phyloP scores from a whole-genome alignment of 2,113 vertebrate species.

The Myanophis thanlyinensis region DNA sequence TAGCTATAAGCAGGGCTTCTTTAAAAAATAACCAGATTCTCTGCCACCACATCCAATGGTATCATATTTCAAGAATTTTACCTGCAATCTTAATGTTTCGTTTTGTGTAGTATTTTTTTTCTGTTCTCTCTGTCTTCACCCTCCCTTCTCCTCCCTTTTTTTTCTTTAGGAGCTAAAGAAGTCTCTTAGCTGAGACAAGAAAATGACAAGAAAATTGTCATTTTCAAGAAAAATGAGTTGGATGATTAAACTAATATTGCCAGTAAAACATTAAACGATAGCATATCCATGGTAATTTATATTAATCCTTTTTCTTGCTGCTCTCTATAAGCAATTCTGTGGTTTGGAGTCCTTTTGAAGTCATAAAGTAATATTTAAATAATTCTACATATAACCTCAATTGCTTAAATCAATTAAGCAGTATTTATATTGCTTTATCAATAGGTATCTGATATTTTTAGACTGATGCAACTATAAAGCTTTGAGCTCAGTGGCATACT shows the following conservation, averaged over 20 bases:
- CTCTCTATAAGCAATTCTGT: background rate
- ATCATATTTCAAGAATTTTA: conserved; percentile 29
- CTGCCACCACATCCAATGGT: conserved; percentile 23
- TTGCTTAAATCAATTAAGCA: background rate
- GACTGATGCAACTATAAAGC: background rate
- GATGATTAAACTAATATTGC: background rate
- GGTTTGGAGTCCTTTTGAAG: background rate
- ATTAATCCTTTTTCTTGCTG: background rate
- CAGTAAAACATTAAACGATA: background rate
- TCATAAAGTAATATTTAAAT: background rate
- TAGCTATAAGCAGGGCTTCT: background rate
- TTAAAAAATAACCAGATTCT: background rate
- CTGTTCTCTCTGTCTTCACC: conserved; percentile 36
- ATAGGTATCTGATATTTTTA: background rate
- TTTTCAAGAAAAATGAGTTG: background rate
- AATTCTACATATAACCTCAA: background rate
- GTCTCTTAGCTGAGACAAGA: conserved; percentile 1
- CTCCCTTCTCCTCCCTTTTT: background rate
- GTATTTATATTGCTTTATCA: background rate
- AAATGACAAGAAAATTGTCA: background rate
- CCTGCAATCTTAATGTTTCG: conserved; percentile 1
- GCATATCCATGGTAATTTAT: background rate
- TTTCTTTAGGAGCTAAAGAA: conserved; percentile 16
- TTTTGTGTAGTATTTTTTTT: background rate
- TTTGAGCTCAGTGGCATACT: background rate